Evolutionary conservation across 2,797 vertebrate species (phyloP), one percentile per base, ranked within the genome.

Genomic region (Schizothorax lantsangensis): DNA sequence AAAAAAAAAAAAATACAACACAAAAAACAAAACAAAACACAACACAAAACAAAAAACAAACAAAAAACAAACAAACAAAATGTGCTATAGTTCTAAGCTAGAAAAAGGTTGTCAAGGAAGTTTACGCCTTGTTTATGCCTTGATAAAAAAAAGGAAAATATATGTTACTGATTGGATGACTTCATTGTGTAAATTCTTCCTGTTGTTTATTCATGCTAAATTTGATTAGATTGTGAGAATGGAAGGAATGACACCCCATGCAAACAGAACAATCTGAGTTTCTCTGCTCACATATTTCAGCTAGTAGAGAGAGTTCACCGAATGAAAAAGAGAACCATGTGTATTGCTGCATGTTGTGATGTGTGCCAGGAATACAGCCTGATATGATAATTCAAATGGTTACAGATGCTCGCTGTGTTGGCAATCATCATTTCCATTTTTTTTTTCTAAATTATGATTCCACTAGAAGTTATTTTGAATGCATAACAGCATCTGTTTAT

Each of bases 401-500:
- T 84, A 84, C 72, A 84, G 83, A 66, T 54, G 73, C 73, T 84
- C 9, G 9, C 62, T 54, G 59, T 78, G 43, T 19, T 68, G 83
- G 73, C 83, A 78, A 43, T 84, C 59, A 26, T 77, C 33, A 52
- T 68, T 66, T 66, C 23, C 45, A 26, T 52, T 21, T 47, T 52
- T 43, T 43, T 64, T 71, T 5, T 15, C 64, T 5, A 54, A 84
- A 78, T 68, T 26, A 68, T 52, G 59, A 64, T 84, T 84, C 83
- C 59, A 78, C 62, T 36, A 38, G 47, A 79, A 79, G 73, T 68
- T 68, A 78, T 84, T 84, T 52, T 54, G 33, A 84, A 84, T 84
- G 59, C 59, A 40, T 54, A 77, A 38, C 83, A 78, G 73, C 62
- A 84, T 84, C 83, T 84, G 83, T 84, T 78, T 84, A 75, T 68